Percentiles rank a stretch among this genome's conserved stretches.
phyloP scores from a whole-genome alignment of 2,797 vertebrate genomes.

The Gallinago stenura region DNA sequence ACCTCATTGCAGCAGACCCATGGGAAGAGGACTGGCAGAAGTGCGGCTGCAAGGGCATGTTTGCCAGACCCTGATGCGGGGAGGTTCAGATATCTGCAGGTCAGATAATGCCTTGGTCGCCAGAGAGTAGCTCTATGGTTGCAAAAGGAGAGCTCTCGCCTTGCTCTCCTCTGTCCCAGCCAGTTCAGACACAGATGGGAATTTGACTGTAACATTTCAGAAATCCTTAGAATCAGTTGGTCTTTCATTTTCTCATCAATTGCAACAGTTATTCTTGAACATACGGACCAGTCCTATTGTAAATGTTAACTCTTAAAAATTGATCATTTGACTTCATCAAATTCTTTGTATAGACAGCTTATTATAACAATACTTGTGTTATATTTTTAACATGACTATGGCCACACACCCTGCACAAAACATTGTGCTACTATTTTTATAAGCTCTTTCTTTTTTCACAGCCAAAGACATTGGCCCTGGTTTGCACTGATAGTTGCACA shows the following conservation, averaged over 20 bases:
- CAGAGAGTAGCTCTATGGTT: neutral
- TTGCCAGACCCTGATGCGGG: neutral
- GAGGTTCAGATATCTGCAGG: neutral
- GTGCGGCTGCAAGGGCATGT: neutral
- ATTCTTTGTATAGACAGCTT: neutral
- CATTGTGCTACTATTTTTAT: constrained; percentile 15
- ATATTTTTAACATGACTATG: neutral
- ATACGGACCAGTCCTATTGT: neutral
- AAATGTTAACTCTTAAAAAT: neutral
- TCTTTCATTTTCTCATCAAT: neutral
- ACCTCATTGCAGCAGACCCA: neutral
- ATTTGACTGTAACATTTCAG: neutral
- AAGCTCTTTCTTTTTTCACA: neutral
- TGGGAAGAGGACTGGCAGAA: neutral
- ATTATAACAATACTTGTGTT: neutral
- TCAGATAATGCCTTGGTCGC: neutral
- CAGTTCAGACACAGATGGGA: neutral
- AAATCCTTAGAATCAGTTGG: neutral
- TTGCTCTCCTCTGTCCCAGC: neutral
- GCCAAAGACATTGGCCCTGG: neutral
- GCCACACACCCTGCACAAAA: constrained; percentile 38
- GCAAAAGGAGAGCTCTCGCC: neutral
- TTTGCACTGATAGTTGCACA: neutral
- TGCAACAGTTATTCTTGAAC: neutral
- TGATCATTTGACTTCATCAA: neutral